Base-by-base conservation (phyloP, 2,113 vertebrate species). In the Lampris incognitus region DNA sequence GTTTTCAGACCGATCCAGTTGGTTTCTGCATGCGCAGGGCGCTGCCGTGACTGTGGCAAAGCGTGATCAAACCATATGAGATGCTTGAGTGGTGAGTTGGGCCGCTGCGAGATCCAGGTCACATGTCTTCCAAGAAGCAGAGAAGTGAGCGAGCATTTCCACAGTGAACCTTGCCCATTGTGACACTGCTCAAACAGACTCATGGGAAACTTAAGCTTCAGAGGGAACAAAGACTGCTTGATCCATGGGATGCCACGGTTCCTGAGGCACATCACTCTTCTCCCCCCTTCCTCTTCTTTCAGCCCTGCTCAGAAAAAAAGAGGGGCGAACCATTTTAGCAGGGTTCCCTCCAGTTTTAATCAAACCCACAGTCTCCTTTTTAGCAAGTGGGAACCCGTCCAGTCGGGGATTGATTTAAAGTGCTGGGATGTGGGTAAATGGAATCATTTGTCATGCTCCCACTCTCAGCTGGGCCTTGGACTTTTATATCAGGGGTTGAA, bases 141-240 rank as follows among this genome's bases (percentile, higher is more conserved):
- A 62, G 74, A 83, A 86, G 88, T 69, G 75, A 87, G 88, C n/a
- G 70, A 79, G 78, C 85, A 77, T 75, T 86, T 79, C 87, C 85
- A 85, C 79, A 52, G 81, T 86, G 85, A 91, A 88, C 87, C 89
- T 89, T 85, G 82, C 63, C 83, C 87, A 86, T 85, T 90, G 88
- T 91, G 83, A 85, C 83, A 64, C 78, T 87, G 80, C 86, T 87
- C 85, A 88, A 89, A 88, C 89, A 79, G 79, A 91, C 88, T 92
- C 88, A 93, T 93, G 93, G 89, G 91, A 93, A 94, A 93, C 86
- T 89, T 80, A 85, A 92, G 88, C 85, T 85, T 71, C 77, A 79
- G 74, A 4, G 59, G 83, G 85, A 91, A 94, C 89, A 94, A 94
- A 93, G 92, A 79, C 66, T 62, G 88, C 82, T 85, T 92, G 90